Evolutionary conservation across 1,140 invertebrate genomes (phyloP).

Genomic region (Drosophila miranda): DNA sequence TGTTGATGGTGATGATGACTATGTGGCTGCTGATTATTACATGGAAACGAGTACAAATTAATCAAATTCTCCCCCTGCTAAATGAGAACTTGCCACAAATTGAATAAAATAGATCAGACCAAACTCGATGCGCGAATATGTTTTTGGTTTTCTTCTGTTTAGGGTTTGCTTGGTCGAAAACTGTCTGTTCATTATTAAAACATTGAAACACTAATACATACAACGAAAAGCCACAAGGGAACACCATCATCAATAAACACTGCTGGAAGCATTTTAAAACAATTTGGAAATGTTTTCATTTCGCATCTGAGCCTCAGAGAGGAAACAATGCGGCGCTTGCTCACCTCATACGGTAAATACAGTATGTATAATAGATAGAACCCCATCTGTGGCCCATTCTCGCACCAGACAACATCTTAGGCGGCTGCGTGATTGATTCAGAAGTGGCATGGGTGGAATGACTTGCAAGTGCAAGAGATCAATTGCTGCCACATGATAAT

Average conservation of each 20-base stretch:
- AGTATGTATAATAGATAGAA: background rate
- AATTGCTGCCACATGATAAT: conserved; percentile 62
- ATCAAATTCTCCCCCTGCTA: conserved; percentile 29
- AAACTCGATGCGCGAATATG: conserved; percentile 52
- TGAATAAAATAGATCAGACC: conserved; percentile 59
- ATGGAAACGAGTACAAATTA: conserved; percentile 45
- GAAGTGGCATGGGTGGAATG: conserved; percentile 15
- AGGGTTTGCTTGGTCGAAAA: conserved; percentile 19
- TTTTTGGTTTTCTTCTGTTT: conserved; percentile 7
- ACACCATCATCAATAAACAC: conserved; percentile 23
- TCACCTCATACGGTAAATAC: background rate
- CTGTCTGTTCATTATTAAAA: conserved; percentile 20
- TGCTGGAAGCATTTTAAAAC: conserved; percentile 36
- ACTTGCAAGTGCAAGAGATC: conserved; percentile 57
- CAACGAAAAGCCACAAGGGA: conserved; percentile 20
- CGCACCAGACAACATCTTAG: background rate
- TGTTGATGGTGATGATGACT: conserved; percentile 32
- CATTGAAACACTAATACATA: conserved; percentile 18
- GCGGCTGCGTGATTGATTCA: conserved; percentile 13
- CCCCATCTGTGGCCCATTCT: conserved; percentile 9
- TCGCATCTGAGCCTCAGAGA: conserved; percentile 29
- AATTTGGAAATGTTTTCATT: conserved; percentile 3
- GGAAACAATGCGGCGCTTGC: conserved; percentile 10
- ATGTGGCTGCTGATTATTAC: conserved; percentile 15
- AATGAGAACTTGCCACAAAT: conserved; percentile 41